A percentile compares a stretch with the other conserved stretches of the same genome.
phyloP scores from a whole-genome alignment of 2,113 vertebrate genomes.

The Regulus satrapa region DNA sequence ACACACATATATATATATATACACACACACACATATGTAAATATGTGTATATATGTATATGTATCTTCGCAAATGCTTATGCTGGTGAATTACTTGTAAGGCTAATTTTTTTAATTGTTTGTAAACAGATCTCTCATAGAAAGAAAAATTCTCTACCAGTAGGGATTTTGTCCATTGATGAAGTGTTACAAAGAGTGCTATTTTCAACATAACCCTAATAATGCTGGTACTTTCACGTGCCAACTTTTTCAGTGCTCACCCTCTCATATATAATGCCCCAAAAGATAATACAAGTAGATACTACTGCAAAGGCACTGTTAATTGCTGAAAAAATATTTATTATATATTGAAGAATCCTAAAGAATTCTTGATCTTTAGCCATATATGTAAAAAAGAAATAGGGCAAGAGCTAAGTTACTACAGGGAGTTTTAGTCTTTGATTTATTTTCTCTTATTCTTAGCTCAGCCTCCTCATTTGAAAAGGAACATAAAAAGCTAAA shows the following conservation, averaged over 20 bases:
- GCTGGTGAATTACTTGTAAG: not conserved
- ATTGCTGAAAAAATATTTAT: not conserved
- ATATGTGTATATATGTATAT: too few species aligned
- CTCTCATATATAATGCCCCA: not conserved
- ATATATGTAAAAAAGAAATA: not conserved
- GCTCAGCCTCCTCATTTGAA: not conserved
- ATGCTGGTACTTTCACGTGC: accelerated
- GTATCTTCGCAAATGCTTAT: not conserved
- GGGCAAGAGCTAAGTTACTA: not conserved
- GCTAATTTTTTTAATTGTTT: not conserved
- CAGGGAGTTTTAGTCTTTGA: not conserved
- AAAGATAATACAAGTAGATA: not conserved
- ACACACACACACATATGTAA: too few species aligned
- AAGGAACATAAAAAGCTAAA: not conserved
- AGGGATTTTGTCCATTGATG: not conserved
- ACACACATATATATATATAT: too few species aligned
- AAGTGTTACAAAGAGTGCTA: not conserved
- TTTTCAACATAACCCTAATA: not conserved
- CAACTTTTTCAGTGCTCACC: not conserved
- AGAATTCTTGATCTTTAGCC: not conserved
- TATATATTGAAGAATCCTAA: not conserved
- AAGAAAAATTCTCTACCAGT: not conserved
- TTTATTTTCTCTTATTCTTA: not conserved
- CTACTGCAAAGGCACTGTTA: not conserved
- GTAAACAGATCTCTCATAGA: not conserved